Conservation (phyloP, 2,888 invertebrate species). For the Shargacucullia verbasci region DNA sequence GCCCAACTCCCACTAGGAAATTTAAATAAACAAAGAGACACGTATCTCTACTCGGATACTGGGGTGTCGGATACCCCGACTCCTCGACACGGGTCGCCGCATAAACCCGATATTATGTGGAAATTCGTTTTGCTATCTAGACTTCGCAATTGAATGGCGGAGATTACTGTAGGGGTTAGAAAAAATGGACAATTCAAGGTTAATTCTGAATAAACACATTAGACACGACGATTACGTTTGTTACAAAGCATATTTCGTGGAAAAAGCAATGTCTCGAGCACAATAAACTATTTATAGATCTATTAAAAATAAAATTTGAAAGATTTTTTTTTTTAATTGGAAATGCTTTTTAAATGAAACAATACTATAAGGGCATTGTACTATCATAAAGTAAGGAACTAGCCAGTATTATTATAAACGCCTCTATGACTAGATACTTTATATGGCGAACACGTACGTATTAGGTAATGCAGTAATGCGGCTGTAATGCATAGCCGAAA, state of each 20-base stretch:
- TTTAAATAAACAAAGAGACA: conserved; percentile 65
- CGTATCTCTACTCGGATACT: conserved; percentile 12
- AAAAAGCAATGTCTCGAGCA: too few species aligned
- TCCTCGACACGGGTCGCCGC: conserved; percentile 10
- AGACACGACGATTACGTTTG: too few species aligned
- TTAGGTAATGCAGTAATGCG: conserved; percentile 30
- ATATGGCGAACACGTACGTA: conserved; percentile 28
- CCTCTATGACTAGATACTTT: conserved; percentile 10
- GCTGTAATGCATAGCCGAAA: conserved; percentile 51
- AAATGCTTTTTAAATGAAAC: too few species aligned
- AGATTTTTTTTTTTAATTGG: too few species aligned
- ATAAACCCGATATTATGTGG: conserved; percentile 12
- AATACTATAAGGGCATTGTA: not conserved
- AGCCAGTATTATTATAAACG: conserved; percentile 18
- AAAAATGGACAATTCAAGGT: too few species aligned
- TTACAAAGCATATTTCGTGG: too few species aligned
- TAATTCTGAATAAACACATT: too few species aligned
- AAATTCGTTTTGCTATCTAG: conserved; percentile 31
- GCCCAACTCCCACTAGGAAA: conserved; percentile 42
- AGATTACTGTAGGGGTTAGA: too few species aligned
- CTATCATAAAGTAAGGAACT: conserved; percentile 29
- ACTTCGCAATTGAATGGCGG: not conserved
- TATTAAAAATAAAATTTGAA: too few species aligned
- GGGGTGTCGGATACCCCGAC: conserved; percentile 8
- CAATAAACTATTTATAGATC: too few species aligned